phyloP scores from a whole-genome alignment of 1,140 invertebrate species.

The Marisa cornuarietis region DNA sequence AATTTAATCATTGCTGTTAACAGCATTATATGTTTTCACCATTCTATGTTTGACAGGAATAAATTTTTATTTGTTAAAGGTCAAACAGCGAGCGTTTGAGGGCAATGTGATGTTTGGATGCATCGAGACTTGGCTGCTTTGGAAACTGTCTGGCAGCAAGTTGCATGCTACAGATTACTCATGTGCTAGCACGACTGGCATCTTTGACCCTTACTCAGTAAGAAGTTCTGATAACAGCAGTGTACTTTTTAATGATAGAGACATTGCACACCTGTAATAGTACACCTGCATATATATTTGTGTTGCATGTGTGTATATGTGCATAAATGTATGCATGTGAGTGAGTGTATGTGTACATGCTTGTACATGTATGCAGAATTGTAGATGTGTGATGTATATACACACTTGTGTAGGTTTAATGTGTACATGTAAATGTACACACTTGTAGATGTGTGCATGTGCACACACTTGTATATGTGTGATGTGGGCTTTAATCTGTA shows the following conservation, averaged over 20 bases:
- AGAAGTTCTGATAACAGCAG: constrained; percentile 24
- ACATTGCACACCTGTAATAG: neutral
- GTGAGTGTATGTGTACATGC: constrained; percentile 1
- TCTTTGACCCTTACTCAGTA: constrained; percentile 90
- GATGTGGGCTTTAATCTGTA: too few species aligned
- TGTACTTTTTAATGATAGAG: neutral
- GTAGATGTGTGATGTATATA: too few species aligned
- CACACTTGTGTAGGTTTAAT: too few species aligned
- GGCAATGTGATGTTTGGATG: constrained; percentile 86
- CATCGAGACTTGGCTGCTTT: constrained; percentile 91
- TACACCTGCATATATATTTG: neutral
- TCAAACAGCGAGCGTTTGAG: constrained; percentile 53
- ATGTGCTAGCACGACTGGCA: constrained; percentile 87
- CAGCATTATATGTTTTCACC: neutral
- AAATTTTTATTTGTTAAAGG: constrained; percentile 36
- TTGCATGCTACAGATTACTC: constrained; percentile 87
- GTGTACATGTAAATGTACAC: too few species aligned
- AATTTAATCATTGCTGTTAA: neutral
- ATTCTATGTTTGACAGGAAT: neutral
- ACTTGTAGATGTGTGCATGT: too few species aligned
- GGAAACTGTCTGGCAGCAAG: constrained; percentile 77
- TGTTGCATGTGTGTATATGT: constrained; percentile 3
- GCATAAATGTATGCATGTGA: too few species aligned
- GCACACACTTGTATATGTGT: too few species aligned
- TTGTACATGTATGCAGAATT: too few species aligned